Conservation (phyloP, 2,888 invertebrate genomes). For the Tinea trinotella region DNA sequence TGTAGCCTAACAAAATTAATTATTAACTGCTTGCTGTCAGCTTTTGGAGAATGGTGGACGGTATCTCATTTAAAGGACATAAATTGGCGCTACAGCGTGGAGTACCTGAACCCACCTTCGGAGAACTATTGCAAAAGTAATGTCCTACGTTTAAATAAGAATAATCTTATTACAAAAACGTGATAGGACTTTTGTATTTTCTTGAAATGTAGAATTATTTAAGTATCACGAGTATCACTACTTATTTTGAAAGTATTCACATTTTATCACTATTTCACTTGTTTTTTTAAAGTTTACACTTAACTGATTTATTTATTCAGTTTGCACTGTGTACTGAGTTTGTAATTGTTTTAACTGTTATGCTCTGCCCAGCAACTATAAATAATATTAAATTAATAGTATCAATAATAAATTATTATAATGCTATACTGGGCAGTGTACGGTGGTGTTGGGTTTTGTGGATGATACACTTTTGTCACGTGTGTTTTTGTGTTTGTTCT, state of each 20-base stretch:
- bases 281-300: background rate
- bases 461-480: constrained; percentile 30
- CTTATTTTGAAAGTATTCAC: too few relatives aligned
- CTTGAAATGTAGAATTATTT: too few relatives aligned
- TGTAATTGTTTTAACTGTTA: background rate
- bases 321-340: constrained; percentile 1
- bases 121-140: background rate
- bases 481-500: constrained; percentile 60
- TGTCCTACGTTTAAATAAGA: background rate
- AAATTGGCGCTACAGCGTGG: background rate
- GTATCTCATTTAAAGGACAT: background rate
- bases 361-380: background rate
- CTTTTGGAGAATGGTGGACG: constrained; percentile 13
- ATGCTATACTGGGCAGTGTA: background rate
- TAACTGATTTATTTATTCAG: background rate
- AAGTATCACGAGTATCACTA: too few relatives aligned
- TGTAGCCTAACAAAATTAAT: constrained; percentile 1
- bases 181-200: too few relatives aligned
- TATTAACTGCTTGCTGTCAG: constrained; percentile 8
- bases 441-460: constrained; percentile 10
- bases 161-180: too few relatives aligned
- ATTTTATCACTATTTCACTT: background rate
- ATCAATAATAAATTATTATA: too few relatives aligned
- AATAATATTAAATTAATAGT: background rate
- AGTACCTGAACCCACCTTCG: constrained; percentile 11